Evolutionary conservation across 2,888 invertebrate species (phyloP).

Genomic region (Drosophila pseudotakahashii): DNA sequence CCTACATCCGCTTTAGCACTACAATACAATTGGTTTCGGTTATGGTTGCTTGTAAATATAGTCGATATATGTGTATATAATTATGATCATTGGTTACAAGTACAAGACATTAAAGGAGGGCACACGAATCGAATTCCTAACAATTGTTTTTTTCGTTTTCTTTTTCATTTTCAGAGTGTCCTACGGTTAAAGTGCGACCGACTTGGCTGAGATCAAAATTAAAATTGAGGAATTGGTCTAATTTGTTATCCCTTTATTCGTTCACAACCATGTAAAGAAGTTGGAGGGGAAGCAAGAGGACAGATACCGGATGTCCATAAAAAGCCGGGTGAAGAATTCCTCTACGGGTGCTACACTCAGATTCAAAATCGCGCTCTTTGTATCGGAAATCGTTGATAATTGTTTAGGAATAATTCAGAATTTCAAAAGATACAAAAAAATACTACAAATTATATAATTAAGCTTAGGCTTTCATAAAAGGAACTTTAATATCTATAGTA

Average conservation of each 20-base stretch:
- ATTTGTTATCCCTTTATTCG: conserved; percentile 26
- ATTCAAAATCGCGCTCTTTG: background rate
- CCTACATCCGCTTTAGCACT: conserved; percentile 12
- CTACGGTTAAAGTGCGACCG: conserved; percentile 17
- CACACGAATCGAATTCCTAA: conserved; percentile 54
- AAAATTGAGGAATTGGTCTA: conserved; percentile 35
- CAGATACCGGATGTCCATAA: conserved; percentile 15
- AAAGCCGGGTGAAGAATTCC: background rate
- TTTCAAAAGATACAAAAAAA: too few relatives aligned
- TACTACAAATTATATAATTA: too few relatives aligned
- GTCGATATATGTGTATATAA: conserved; percentile 33
- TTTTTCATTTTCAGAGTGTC: conserved; percentile 4
- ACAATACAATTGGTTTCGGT: conserved; percentile 35
- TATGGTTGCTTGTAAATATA: conserved; percentile 51
- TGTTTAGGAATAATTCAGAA: too few relatives aligned
- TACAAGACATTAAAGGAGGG: conserved; percentile 65
- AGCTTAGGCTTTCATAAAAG: too few relatives aligned
- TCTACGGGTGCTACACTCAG: conserved; percentile 3
- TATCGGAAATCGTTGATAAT: too few relatives aligned
- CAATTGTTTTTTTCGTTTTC: conserved; percentile 2
- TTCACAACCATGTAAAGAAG: conserved; percentile 70
- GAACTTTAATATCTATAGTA: too few relatives aligned
- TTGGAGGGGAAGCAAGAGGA: conserved; percentile 43
- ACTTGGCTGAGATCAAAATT: conserved; percentile 18
- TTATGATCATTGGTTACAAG: conserved; percentile 40